phyloP scores from a whole-genome alignment of 2,888 invertebrate species.

The Ormyrus labotus region DNA sequence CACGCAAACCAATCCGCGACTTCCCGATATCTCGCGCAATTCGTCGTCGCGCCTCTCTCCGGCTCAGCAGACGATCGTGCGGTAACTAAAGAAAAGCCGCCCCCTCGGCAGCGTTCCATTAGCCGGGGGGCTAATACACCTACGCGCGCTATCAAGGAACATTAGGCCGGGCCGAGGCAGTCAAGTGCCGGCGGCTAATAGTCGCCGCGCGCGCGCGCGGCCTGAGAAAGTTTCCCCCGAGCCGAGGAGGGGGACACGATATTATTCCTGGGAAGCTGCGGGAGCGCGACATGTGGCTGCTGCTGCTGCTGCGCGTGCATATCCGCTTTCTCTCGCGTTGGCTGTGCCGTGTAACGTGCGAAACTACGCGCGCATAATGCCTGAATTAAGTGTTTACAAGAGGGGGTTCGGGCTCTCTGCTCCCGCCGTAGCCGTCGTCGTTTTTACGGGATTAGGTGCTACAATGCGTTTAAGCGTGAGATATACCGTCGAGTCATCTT shows the following conservation, averaged over 20 bases:
- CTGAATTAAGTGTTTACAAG: constrained; percentile 34
- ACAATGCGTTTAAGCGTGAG: not conserved
- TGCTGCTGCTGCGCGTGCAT: constrained; percentile 4
- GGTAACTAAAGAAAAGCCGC: not conserved
- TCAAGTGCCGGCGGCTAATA: constrained; percentile 27
- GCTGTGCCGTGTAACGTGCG: constrained; percentile 3
- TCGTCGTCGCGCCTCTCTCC: no score
- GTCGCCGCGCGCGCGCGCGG: not conserved
- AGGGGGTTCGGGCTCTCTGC: not conserved
- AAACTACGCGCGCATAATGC: constrained; percentile 21
- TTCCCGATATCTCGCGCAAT: no score
- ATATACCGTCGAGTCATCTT: constrained; percentile 31
- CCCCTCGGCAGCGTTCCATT: constrained; percentile 2
- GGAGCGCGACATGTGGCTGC: constrained; percentile 7
- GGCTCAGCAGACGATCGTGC: no score
- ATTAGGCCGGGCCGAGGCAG: not conserved
- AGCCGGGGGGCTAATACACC: not conserved
- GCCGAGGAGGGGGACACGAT: not conserved
- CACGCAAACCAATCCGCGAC: no score
- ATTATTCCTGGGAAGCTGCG: constrained; percentile 15
- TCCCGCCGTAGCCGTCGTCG: not conserved
- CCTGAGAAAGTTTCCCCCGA: constrained; percentile 30
- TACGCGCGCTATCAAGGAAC: not conserved
- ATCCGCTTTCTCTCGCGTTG: not conserved
- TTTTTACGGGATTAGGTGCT: constrained; percentile 7